Base-by-base conservation (phyloP, 2,888 invertebrate species). In the Drosophila bunnanda region DNA sequence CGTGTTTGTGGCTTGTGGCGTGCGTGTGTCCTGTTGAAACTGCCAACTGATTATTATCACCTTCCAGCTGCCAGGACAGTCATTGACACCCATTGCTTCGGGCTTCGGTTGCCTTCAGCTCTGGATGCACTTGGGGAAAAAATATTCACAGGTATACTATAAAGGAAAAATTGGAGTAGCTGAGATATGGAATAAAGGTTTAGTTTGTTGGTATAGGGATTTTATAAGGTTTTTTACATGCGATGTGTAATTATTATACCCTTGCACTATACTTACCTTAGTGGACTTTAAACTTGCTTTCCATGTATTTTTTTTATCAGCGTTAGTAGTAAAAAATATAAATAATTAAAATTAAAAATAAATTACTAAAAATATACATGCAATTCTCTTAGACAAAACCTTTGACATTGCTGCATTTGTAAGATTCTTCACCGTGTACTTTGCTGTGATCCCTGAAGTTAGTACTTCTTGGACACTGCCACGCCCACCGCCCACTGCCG, bases 21-120 rank as follows among this genome's bases (percentile, higher is more conserved):
- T 75, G 77, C 65, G 68, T 85, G 69, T 82, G 76, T 75, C 82
- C 87, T 89, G 88, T 87, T 87, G 77, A 77, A 89, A 84, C 75
- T 78, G 89, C 76, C 85, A 77, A 76, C 85, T 84, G 85, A 85
- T 85, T 85, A 85, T 85, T 85, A 85, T 85, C 85, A 85, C 89
- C 85, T 85, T 75, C 65, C 57, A 52, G 28, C 58, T 55, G 70
- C 64, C 85, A 61, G 64, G 56, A 54, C 55, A 81, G 86, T 79
- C 89, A 86, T 86, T 86, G 83, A 88, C 89, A 83, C 83, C 78
- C 67, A 66, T 62, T 57, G 70, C 50, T 50, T 43, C 20, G 28
- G 46, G n/a, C 17, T 46, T 46, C 46, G 46, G 12, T 28, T 44
- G 15, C 28, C 62, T 20, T 28, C 25, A 41, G 41, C 41, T n/a